These are phyloP conservation scores for Brachystomella parvula DNA, from an alignment of 1,140 invertebrate species.

Conservation along the genomic window DNA sequence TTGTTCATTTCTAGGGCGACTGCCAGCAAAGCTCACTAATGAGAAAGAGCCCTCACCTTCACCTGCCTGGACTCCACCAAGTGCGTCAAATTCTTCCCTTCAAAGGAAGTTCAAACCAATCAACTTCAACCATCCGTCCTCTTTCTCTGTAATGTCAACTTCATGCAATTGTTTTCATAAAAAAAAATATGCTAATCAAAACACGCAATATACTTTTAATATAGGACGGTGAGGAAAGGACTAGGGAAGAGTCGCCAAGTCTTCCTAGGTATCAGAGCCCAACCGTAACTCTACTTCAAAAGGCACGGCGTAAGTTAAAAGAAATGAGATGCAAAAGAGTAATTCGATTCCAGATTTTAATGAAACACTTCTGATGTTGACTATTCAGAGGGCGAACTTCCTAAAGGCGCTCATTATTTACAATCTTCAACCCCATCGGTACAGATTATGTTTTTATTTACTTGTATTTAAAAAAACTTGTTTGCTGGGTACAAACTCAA, in stretches of 20 bases:
- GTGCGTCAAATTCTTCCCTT: constrained; percentile 42
- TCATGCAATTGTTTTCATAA: background rate
- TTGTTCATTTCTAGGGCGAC: background rate
- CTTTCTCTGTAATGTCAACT: constrained; percentile 8
- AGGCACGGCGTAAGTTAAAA: constrained; percentile 65
- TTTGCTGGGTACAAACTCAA: constrained; percentile 10
- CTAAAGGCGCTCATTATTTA: constrained; percentile 64
- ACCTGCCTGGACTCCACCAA: constrained; percentile 65
- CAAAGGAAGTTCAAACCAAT: constrained; percentile 64
- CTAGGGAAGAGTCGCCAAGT: constrained; percentile 31
- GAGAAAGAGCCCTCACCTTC: constrained; percentile 39
- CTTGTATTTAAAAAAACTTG: background rate
- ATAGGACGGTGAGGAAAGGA: constrained; percentile 1
- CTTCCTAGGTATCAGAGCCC: constrained; percentile 76
- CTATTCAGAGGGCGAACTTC: constrained; percentile 69
- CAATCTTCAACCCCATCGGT: constrained; percentile 38
- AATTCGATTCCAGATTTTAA: too few relatives aligned
- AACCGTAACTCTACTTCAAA: constrained; percentile 76
- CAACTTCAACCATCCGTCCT: constrained; percentile 53
- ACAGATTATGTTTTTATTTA: background rate
- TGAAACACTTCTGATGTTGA: too few relatives aligned
- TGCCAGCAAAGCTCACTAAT: background rate
- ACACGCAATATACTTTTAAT: background rate
- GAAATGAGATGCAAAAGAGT: background rate
- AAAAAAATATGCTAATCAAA: background rate